Base-by-base conservation (phyloP, 2,888 invertebrate species). In the Pedicia rivosa region DNA sequence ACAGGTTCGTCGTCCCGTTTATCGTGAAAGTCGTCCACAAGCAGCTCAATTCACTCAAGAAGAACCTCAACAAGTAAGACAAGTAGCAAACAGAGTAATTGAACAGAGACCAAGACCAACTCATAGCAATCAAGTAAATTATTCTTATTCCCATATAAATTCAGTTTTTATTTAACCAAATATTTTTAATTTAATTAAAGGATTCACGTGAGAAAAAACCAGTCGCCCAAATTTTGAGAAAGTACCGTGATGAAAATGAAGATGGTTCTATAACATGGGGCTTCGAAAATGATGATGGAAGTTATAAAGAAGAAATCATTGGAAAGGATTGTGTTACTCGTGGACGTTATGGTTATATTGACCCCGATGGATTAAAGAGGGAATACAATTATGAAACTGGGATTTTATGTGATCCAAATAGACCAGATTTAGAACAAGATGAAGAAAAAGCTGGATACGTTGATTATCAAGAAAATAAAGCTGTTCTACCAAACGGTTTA, bases 261-360 rank as follows among this genome's bases (percentile, higher is more conserved):
- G 62, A 62, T 38, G 82, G 82, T 27, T 83, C 78, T 52, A 86
- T 86, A 48, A 78, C 79, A 1, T 86, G 86, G 86, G 86, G 86
- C 34, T 86, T 78, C 51, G 84, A 86, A 57, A 84, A 86, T 54
- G 84, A 84, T 48, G 86, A 86, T 50, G 86, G 86, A 15, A 78
- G 81, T 2, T 86, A 79, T 59, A 86, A 86, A 54, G 84, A 86
- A 54, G 86, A 86, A 63, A 69, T 73, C 7, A 79, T 84, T 46
- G 86, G 86, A 30, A 64, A 70, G 9, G 81, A 86, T 56, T 80
- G 80, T 50, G 57, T 79, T 41, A 78, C 78, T 16, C 62, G 66
- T 43, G 83, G 83, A 32, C 81, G 76, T 52, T 86, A 86, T 52
- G 86, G 86, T 22, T 86, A 86, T 54, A 67, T 83, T 7, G 83